phyloP scores from a whole-genome alignment of 2,113 vertebrate species.

The Oryzias javanicus region DNA sequence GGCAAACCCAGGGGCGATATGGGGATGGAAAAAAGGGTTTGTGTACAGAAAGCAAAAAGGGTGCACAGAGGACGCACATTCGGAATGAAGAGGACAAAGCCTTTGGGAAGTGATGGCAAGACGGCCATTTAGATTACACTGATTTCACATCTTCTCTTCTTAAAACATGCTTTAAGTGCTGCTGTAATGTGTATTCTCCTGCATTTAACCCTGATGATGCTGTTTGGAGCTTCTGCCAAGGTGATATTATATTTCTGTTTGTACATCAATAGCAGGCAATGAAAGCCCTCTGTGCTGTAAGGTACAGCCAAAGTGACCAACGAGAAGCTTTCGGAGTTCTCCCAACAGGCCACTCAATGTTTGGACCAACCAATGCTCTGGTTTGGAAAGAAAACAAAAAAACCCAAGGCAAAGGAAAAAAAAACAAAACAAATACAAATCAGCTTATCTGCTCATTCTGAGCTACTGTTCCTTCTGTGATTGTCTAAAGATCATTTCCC shows the following conservation, averaged over 20 bases:
- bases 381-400: too few species aligned
- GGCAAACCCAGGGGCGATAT: constrained; percentile 35
- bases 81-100: not conserved
- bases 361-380: too few species aligned
- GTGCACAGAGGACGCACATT: not conserved
- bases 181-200: constrained; percentile 44
- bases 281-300: constrained; percentile 25
- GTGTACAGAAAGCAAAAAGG: constrained; percentile 16
- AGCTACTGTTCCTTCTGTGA: too few species aligned
- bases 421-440: too few species aligned
- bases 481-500: too few species aligned
- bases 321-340: too few species aligned
- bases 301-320: too few species aligned
- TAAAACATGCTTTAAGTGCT: constrained; percentile 41
- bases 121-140: constrained; percentile 65
- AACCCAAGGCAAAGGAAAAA: too few species aligned
- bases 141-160: constrained; percentile 61
- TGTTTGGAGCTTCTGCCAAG: constrained; percentile 28
- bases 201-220: constrained; percentile 26
- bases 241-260: constrained; percentile 19
- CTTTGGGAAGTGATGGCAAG: constrained; percentile 40
- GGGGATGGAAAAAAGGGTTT: constrained; percentile 59
- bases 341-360: too few species aligned
- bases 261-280: constrained; percentile 41
- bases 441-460: too few species aligned